Percentiles rank a stretch among this genome's conserved stretches.
phyloP scores from a whole-genome alignment of 2,888 invertebrate species.

The Lordiphosa fenestrarum region DNA sequence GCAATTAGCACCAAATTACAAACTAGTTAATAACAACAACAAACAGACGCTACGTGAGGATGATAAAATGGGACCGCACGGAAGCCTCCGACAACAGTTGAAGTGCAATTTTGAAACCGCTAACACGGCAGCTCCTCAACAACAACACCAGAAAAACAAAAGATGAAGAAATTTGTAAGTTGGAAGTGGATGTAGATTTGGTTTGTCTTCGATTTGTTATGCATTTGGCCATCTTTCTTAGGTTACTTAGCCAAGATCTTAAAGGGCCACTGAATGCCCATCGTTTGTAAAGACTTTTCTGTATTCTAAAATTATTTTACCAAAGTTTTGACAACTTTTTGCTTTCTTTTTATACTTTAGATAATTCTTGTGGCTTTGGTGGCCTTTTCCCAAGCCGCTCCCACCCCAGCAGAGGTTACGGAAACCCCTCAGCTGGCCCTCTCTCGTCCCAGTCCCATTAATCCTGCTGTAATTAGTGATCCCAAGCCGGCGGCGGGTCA shows the following conservation, averaged over 20 bases:
- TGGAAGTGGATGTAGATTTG: too few species aligned
- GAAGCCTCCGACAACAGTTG: slow-evolving; percentile 37
- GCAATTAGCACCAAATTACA: slow-evolving; percentile 70
- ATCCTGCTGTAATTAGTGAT: slow-evolving; percentile 68
- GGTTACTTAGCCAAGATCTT: too few species aligned
- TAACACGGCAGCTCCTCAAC: slow-evolving; percentile 21
- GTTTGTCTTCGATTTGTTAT: too few species aligned
- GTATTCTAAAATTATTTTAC: too few species aligned
- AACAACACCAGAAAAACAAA: slow-evolving; percentile 6
- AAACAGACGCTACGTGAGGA: slow-evolving; percentile 21
- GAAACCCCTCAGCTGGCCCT: slow-evolving; percentile 15
- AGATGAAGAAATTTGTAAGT: slow-evolving; percentile 46
- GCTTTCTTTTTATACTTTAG: slow-evolving; percentile 35
- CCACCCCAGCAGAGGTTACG: slow-evolving; percentile 38
- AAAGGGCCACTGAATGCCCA: too few species aligned
- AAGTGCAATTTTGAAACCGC: slow-evolving; percentile 27
- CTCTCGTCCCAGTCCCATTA: slow-evolving; percentile 69
- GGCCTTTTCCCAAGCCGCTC: slow-evolving; percentile 60
- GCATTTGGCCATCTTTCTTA: too few species aligned
- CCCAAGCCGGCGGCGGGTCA: slow-evolving; percentile 54
- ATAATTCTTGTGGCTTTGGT: slow-evolving; percentile 62
- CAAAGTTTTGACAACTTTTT: background rate
- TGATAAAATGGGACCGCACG: slow-evolving; percentile 44
- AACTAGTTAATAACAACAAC: slow-evolving; percentile 63
- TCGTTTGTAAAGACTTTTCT: too few species aligned